Evolutionary conservation across 1,140 invertebrate genomes (phyloP), one percentile per base, ranked within the genome.

Genomic region (Oscheius sp.): DNA sequence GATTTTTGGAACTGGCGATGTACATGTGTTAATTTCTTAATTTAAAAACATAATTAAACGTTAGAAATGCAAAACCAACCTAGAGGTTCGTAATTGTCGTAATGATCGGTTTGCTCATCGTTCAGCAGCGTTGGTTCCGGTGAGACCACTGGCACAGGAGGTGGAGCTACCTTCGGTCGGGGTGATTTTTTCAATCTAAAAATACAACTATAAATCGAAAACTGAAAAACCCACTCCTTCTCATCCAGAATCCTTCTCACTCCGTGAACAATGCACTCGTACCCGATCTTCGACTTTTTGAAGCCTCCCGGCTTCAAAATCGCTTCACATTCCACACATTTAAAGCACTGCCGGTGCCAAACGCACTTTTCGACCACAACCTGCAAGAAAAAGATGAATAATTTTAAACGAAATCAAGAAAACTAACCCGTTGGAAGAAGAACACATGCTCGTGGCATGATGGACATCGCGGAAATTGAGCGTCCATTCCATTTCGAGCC

Each of bases 401-500:
- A 35, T 10, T 10, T 13, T 7, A 62, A 62, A 62, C 18, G 59
- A 29, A 15, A 23, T 13, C 10, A 62, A 29, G 3, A 32, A 18
- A 13, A 42, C 63, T 65, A 13, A 65, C 63, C n/a, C 63, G 13
- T 34, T 65, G 13, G 3, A 65, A 20, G 63, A 65, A 38, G 35
- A 65, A 38, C 2, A 65, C 35, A 28, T 65, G 63, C 23, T 65
- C 63, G 2, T 42, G 13, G 35, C 63, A 65, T n/a, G 3, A 3
- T 65, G 63, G 63, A 26, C 63, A 65, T 2, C 20, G 7, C 10
- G 63, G 63, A 10, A 65, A 38, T 20, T 23, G 20, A 36, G 63
- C 32, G 35, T 65, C 32, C 63, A 65, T 38, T 18, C 63, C 63
- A 42, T 65, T 65, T 23, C 36, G 36, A n/a, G 63, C 63, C 36